Percentiles rank a stretch among this genome's conserved stretches.
Conservation (phyloP, 2,888 invertebrate species). For the Epinotia brunnichana region DNA sequence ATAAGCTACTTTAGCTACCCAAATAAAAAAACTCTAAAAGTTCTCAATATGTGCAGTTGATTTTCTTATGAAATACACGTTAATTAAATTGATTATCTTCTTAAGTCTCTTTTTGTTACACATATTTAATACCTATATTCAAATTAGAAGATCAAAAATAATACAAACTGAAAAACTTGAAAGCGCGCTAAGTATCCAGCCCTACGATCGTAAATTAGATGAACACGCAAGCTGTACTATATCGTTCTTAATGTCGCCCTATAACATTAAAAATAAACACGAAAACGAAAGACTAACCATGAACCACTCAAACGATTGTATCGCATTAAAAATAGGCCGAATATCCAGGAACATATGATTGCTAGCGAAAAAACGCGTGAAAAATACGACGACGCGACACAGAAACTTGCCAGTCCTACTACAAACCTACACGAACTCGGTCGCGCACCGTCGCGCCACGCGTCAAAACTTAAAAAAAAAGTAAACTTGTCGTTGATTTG, state of each 20-base stretch:
- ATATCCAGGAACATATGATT: slow-evolving; percentile 26
- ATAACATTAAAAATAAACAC: slow-evolving; percentile 34
- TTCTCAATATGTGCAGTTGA: no score
- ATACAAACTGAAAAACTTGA: not conserved
- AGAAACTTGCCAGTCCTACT: slow-evolving; percentile 20
- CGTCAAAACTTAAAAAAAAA: slow-evolving; percentile 9
- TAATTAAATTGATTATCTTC: not conserved
- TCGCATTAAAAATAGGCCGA: slow-evolving; percentile 21
- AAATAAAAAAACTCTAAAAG: no score
- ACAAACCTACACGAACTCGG: slow-evolving; percentile 2
- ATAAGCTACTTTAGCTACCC: no score
- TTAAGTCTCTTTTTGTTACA: not conserved
- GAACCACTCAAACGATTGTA: slow-evolving; percentile 26
- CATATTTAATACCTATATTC: no score
- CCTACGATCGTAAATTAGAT: not conserved
- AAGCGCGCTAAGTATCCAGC: not conserved
- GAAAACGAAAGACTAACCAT: slow-evolving; percentile 24
- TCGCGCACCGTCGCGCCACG: not conserved
- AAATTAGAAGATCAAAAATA: not conserved
- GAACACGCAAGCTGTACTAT: slow-evolving; percentile 5
- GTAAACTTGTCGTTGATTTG: slow-evolving; percentile 18
- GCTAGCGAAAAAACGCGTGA: slow-evolving; percentile 19
- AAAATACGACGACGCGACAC: slow-evolving; percentile 12
- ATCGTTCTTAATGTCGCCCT: slow-evolving; percentile 4
- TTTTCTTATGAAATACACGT: no score